Evolutionary conservation across 1,140 invertebrate genomes (phyloP), one percentile per base, ranked within the genome.

Genomic region (Caenorhabditis inopinata): DNA sequence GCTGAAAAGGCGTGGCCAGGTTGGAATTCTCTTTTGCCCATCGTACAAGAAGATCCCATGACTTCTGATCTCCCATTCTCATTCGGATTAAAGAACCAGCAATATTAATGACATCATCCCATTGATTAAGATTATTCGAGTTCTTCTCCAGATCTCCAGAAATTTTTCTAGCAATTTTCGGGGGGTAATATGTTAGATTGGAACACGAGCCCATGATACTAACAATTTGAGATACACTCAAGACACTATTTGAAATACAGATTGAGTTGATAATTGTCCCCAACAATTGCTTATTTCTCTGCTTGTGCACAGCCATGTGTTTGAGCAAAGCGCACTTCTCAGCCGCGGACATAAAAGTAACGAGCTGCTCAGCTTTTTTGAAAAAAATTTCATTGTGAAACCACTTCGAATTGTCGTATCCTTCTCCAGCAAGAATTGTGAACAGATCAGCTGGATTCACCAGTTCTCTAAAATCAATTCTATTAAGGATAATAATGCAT

Each of bases 11-110:
- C 3, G 35, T 35, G 0, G 58, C 58, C 23, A 38, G 58, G 6
- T 68, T 68, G 1, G 38, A 29, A 68, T 68, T 68, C 12, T 38
- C 58, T 6, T 5, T 42, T 16, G 58, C 58, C 58, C 58, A 68
- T 16, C 58, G 58, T 9, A 68, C 12, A 18, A 68, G 29, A 29
- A 68, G n/a, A 18, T 21, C 38, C 58, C 58, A 68, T 23, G 58
- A 68, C 18, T 68, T 68, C 21, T 68, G 3, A 38, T 68, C 25
- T 7, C 58, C 58, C 58, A 68, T 68, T 68, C 58, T 68, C 58
- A 38, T 68, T 38, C 58, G 32, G 11, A 68, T 16, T 21, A 68
- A 68, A 1, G 58, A 38, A 16, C 11, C 29, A 12, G 32, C 32
- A 14, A 68, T 68, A 16, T 7, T 12, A 11, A 68, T 18, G 0